Evolutionary conservation across 1,140 invertebrate genomes (phyloP).

Genomic region (Tetragonula clypearis): DNA sequence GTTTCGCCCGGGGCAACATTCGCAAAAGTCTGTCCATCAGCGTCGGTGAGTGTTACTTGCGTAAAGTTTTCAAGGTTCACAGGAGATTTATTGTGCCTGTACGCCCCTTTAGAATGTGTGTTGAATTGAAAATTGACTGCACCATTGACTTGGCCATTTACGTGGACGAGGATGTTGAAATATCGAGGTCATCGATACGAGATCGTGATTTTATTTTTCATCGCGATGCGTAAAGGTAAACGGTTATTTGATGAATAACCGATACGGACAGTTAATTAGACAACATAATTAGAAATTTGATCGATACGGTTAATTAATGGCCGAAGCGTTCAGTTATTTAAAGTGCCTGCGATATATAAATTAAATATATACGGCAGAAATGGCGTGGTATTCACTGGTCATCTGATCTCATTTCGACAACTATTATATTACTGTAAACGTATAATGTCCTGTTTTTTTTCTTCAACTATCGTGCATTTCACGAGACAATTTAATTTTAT

Average conservation of each 20-base stretch:
- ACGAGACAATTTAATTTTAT: no score
- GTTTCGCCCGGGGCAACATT: constrained; percentile 1
- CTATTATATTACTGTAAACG: no score
- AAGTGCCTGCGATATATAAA: neutral
- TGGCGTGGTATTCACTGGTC: neutral
- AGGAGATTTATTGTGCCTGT: no score
- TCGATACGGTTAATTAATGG: neutral
- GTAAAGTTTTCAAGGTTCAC: neutral
- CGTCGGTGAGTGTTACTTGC: constrained; percentile 33
- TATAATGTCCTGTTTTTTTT: no score
- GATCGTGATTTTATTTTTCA: neutral
- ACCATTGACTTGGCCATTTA: neutral
- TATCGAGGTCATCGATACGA: neutral
- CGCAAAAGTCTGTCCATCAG: neutral
- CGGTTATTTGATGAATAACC: neutral
- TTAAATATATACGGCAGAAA: constrained; percentile 2
- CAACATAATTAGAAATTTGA: neutral
- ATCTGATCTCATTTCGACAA: no score
- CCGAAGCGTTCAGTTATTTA: neutral
- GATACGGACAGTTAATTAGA: neutral
- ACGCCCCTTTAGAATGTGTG: no score
- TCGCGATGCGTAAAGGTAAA: neutral
- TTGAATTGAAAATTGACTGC: no score
- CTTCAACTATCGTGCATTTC: no score
- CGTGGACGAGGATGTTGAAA: no score